These are phyloP conservation scores for Pollimyrus isidori DNA, from an alignment of 2,113 vertebrate species.

Conservation along the genomic window DNA sequence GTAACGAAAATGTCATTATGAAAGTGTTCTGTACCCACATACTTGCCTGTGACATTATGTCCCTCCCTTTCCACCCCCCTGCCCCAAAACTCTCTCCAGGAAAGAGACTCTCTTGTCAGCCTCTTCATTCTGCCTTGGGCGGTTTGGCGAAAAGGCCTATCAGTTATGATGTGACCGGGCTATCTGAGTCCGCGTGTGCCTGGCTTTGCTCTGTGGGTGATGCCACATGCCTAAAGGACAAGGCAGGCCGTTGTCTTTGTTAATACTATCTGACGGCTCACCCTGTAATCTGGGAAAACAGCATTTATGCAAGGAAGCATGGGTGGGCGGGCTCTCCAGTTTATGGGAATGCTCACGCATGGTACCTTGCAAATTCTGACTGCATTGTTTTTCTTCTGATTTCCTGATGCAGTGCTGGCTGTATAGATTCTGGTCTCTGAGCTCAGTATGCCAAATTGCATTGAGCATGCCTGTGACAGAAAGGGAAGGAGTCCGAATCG, in stretches of 20 bases:
- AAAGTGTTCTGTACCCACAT: neutral
- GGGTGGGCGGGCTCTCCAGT: neutral
- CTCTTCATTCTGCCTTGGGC: neutral
- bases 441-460: neutral
- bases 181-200: neutral
- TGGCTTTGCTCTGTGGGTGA: neutral
- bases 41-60: neutral
- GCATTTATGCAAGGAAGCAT: neutral
- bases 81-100: neutral
- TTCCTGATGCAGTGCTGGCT: neutral
- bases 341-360: neutral
- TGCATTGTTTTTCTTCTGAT: neutral
- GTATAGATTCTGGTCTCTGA: neutral
- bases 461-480: neutral
- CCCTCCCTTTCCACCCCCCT: neutral
- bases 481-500: neutral
- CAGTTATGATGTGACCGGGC: neutral
- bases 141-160: neutral
- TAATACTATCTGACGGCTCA: neutral
- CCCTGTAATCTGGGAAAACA: neutral
- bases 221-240: neutral
- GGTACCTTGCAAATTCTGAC: neutral
- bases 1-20: neutral
- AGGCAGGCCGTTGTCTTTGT: neutral
- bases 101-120: neutral